A percentile compares a stretch with the other conserved stretches of the same genome.
Conservation (phyloP, 2,888 invertebrate genomes). For the Cynaeus angustus region DNA sequence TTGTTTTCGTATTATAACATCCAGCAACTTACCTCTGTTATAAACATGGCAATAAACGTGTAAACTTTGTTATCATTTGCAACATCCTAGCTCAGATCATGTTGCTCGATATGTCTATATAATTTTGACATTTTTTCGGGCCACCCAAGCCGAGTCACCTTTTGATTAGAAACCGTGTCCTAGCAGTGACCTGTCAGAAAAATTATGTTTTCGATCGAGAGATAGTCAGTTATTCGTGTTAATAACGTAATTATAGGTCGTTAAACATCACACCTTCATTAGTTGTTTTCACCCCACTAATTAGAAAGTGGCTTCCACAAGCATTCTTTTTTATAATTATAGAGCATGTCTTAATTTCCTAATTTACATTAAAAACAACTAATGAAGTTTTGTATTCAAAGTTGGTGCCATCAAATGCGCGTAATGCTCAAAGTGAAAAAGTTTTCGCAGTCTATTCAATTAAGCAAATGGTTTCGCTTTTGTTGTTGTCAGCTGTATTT, state of each 20-base stretch:
- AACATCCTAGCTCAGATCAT: slow-evolving; percentile 9
- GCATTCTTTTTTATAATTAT: slow-evolving; percentile 39
- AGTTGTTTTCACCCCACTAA: slow-evolving; percentile 39
- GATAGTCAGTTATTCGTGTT: slow-evolving; percentile 42
- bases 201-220: slow-evolving; percentile 42
- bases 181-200: slow-evolving; percentile 27
- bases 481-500: slow-evolving; percentile 36
- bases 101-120: slow-evolving; percentile 6
- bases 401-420: slow-evolving; percentile 28
- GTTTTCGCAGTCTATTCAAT: slow-evolving; percentile 47
- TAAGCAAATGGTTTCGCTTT: slow-evolving; percentile 48
- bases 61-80: slow-evolving; percentile 24
- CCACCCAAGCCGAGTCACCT: slow-evolving; percentile 18
- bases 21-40: not conserved
- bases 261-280: slow-evolving; percentile 38
- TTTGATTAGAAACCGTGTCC: slow-evolving; percentile 25
- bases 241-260: slow-evolving; percentile 46
- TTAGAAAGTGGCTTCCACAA: slow-evolving; percentile 18
- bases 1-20: not conserved
- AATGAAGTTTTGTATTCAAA: slow-evolving; percentile 45
- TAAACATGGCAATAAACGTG: slow-evolving; percentile 14
- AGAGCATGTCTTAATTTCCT: slow-evolving; percentile 34
- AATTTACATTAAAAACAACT: slow-evolving; percentile 46
- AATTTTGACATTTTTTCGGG: slow-evolving; percentile 19
- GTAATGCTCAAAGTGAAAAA: slow-evolving; percentile 37